These are phyloP conservation scores for Tipula helvola DNA, from an alignment of 2,888 invertebrate species.

Conservation along the genomic window DNA sequence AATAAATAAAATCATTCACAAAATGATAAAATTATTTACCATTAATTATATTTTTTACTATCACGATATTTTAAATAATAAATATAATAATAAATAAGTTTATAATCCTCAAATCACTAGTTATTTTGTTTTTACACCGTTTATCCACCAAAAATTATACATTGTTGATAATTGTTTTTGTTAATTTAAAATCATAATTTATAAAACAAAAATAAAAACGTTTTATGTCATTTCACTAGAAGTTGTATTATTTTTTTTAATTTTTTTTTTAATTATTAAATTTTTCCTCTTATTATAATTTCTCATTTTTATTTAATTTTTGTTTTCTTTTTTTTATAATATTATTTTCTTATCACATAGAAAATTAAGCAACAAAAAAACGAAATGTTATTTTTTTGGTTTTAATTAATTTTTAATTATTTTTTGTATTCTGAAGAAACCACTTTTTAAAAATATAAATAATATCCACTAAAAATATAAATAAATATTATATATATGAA, in stretches of 20 bases:
- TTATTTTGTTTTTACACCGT: neutral
- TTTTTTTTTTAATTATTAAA: neutral
- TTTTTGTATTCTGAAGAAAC: neutral
- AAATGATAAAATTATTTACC: neutral
- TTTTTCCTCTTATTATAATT: neutral
- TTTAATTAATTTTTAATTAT: neutral
- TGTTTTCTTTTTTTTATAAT: neutral
- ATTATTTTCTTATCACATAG: neutral
- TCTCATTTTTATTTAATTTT: neutral
- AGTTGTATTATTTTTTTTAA: neutral
- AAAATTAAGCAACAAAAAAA: neutral
- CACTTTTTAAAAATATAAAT: slow-evolving; percentile 4
- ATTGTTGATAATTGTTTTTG: neutral
- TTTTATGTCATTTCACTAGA: slow-evolving; percentile 4
- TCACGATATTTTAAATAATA: neutral
- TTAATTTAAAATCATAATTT: neutral
- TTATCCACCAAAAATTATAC: neutral
- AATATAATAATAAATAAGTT: neutral
- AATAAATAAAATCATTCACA: neutral
- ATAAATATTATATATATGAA: neutral
- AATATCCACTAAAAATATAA: neutral
- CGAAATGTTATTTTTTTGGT: neutral
- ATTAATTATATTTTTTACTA: neutral
- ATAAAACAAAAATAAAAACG: neutral
- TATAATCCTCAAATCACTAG: neutral